A percentile compares a stretch with the other conserved stretches of the same genome.
phyloP scores from a whole-genome alignment of 2,113 vertebrate species.

The Sprattus sprattus region DNA sequence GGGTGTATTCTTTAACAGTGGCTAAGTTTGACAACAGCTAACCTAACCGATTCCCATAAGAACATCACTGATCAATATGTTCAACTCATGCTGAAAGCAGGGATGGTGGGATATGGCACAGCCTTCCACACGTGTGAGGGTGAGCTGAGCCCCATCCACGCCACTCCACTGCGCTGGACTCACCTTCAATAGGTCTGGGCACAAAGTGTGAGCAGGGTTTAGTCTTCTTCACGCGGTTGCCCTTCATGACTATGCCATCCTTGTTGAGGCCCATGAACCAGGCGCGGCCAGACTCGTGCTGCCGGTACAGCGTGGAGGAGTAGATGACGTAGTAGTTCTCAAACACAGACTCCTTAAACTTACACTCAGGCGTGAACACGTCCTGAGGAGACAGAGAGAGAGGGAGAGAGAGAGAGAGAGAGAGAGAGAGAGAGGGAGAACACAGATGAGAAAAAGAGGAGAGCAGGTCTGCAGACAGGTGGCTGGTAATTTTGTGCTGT shows the following conservation, averaged over 20 bases:
- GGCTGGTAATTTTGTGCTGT: neutral
- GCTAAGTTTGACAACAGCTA: neutral
- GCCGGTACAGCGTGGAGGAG: slow-evolving; percentile 94
- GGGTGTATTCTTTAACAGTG: neutral
- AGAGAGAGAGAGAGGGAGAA: neutral
- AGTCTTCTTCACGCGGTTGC: slow-evolving; percentile 98
- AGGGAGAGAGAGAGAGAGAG: neutral
- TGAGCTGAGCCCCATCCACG: neutral
- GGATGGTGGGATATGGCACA: too few relatives aligned
- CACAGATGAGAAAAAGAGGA: neutral
- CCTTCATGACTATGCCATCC: slow-evolving; percentile 96
- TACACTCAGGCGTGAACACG: slow-evolving; percentile 94
- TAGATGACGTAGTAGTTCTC: slow-evolving; percentile 99
- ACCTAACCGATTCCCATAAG: neutral
- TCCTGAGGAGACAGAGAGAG: slow-evolving; percentile 70
- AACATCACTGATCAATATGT: neutral
- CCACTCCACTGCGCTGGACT: slow-evolving; percentile 14
- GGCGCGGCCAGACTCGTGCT: slow-evolving; percentile 93
- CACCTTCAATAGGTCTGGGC: slow-evolving; percentile 96
- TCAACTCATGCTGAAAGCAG: neutral
- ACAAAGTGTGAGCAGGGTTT: slow-evolving; percentile 98
- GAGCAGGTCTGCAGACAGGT: neutral
- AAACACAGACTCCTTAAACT: slow-evolving; percentile 98
- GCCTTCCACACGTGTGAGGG: too few relatives aligned
- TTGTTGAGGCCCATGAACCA: slow-evolving; percentile 99